Percentiles rank a stretch among this genome's conserved stretches.
Evolutionary conservation across 2,888 invertebrate genomes (phyloP).

Genomic region (Caradrina clavipalpis): DNA sequence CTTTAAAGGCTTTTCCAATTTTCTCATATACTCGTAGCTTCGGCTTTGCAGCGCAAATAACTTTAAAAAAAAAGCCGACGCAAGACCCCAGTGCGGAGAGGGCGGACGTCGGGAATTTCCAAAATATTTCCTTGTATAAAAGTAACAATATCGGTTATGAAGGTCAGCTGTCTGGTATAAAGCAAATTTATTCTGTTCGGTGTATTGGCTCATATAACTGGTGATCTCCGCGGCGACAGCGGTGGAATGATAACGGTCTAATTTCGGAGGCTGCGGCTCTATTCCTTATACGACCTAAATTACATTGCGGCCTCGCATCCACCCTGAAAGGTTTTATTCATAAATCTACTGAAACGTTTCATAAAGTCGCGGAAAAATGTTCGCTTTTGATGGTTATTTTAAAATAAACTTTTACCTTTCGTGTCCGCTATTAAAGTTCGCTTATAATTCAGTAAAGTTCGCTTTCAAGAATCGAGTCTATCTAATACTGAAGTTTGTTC

Average conservation of each 20-base stretch:
- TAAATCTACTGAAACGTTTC: conserved; percentile 89
- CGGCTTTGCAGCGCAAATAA: conserved; percentile 77
- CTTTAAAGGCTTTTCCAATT: conserved; percentile 77
- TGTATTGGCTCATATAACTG: conserved; percentile 90
- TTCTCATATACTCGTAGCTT: conserved; percentile 69
- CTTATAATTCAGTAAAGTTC: conserved; percentile 63
- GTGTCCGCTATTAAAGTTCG: conserved; percentile 67
- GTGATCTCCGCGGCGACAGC: conserved; percentile 88
- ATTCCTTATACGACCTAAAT: conserved; percentile 86
- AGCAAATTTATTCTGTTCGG: conserved; percentile 90
- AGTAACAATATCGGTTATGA: conserved; percentile 88
- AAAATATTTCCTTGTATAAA: conserved; percentile 84
- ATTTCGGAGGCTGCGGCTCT: conserved; percentile 84
- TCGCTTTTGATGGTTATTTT: conserved; percentile 77
- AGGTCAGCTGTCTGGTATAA: conserved; percentile 89
- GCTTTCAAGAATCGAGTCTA: conserved; percentile 59
- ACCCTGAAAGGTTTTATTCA: conserved; percentile 90
- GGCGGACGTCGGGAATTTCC: conserved; percentile 76
- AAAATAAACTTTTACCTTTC: conserved; percentile 67
- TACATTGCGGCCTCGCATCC: conserved; percentile 87
- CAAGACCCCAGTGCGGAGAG: conserved; percentile 73
- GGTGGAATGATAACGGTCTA: conserved; percentile 90
- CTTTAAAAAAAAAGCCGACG: conserved; percentile 73
- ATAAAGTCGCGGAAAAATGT: conserved; percentile 87
- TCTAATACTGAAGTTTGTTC: conserved; percentile 47